A percentile compares a stretch with the other conserved stretches of the same genome.
These are phyloP conservation scores for Plebejus argus DNA, from an alignment of 2,888 invertebrate species.

Conservation along the genomic window DNA sequence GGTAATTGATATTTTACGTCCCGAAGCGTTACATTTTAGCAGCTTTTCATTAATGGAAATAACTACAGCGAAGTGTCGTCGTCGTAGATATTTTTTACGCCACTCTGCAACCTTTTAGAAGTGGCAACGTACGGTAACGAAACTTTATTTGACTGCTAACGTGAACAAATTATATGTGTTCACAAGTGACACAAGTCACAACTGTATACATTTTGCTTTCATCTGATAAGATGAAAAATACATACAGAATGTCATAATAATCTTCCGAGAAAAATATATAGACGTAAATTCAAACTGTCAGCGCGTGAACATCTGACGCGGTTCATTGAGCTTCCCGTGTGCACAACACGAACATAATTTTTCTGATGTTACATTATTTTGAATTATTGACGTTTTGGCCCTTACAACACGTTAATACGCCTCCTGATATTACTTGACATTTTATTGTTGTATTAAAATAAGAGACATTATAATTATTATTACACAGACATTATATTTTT, in stretches of 20 bases:
- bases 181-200: not conserved
- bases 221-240: not conserved
- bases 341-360: not conserved
- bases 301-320: slow-evolving; percentile 5
- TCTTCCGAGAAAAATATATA: slow-evolving; percentile 7
- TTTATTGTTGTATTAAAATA: no score
- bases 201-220: not conserved
- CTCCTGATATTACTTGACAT: not conserved
- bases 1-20: not conserved
- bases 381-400: not conserved
- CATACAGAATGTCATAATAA: not conserved
- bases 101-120: not conserved
- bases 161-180: not conserved
- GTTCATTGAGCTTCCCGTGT: not conserved
- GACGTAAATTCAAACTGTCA: not conserved
- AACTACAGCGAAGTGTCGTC: not conserved
- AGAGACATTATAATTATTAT: no score
- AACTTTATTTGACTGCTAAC: not conserved
- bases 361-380: not conserved
- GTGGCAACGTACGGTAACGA: not conserved
- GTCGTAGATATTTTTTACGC: not conserved
- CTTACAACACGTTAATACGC: not conserved
- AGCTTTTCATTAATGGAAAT: not conserved
- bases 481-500: no score
- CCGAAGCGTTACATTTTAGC: not conserved